Conservation (phyloP, 2,797 vertebrate species). For the Steatocranus sp. region DNA sequence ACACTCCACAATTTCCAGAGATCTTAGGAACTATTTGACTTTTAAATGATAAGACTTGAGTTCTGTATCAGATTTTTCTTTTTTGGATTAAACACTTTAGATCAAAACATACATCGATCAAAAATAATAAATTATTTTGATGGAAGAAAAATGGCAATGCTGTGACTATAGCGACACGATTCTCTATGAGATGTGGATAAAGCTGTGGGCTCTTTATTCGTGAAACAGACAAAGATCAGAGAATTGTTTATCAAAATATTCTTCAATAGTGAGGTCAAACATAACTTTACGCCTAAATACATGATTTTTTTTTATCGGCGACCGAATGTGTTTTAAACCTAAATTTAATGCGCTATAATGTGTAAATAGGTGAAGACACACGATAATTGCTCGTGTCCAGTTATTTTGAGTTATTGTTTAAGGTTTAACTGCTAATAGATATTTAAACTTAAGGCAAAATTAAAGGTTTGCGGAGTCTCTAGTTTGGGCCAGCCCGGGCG, state of each 20-base stretch:
- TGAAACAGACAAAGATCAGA: neutral
- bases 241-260: neutral
- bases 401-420: neutral
- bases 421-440: neutral
- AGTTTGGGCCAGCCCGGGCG: neutral
- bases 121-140: neutral
- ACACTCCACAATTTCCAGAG: neutral
- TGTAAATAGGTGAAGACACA: neutral
- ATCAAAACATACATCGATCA: neutral
- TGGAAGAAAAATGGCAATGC: neutral
- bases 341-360: neutral
- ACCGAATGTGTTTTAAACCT: neutral
- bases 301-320: neutral
- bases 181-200: neutral
- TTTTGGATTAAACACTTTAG: neutral
- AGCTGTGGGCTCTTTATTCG: neutral
- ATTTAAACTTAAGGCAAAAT: neutral
- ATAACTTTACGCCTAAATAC: neutral
- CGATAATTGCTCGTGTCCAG: rapidly evolving
- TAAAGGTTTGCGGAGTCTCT: neutral
- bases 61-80: neutral
- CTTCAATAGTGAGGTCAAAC: neutral
- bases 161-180: neutral
- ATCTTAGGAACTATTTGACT: neutral
- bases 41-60: neutral